Evolutionary conservation across 2,888 invertebrate species (phyloP).

Genomic region (Xestobium rufovillosum): DNA sequence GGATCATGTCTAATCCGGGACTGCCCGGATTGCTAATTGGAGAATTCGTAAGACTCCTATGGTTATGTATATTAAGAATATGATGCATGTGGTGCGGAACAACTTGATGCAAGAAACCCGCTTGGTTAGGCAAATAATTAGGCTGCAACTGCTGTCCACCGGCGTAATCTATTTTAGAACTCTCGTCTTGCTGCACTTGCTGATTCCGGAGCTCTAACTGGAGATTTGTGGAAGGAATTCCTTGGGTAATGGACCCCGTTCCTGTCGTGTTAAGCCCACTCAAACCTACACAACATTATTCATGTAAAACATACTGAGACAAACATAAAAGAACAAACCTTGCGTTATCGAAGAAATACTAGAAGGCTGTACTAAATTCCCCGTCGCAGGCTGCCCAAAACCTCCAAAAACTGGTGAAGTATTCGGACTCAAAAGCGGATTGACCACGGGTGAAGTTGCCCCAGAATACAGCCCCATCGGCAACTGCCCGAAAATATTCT

Average conservation of each 20-base stretch:
- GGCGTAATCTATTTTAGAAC: conserved; percentile 47
- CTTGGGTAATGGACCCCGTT: conserved; percentile 64
- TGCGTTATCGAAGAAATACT: conserved; percentile 52
- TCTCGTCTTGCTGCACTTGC: conserved; percentile 30
- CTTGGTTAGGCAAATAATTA: conserved; percentile 23
- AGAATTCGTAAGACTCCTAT: conserved; percentile 53
- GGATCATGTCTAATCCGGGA: conserved; percentile 70
- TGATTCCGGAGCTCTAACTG: conserved; percentile 36
- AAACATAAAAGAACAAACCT: too few species aligned
- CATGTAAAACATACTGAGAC: too few species aligned
- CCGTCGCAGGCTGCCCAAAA: conserved; percentile 28
- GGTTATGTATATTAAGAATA: conserved; percentile 43
- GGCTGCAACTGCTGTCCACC: conserved; percentile 17
- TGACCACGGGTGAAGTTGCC: conserved; percentile 34
- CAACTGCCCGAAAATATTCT: conserved; percentile 32
- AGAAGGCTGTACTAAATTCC: conserved; percentile 26
- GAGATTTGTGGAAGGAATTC: conserved; percentile 52
- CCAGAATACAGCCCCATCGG: conserved; percentile 34
- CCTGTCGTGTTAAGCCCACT: conserved; percentile 54
- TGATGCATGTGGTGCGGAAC: conserved; percentile 35
- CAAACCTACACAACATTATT: not conserved
- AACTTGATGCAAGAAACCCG: conserved; percentile 28
- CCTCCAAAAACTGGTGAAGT: conserved; percentile 36
- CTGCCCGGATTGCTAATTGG: conserved; percentile 58
- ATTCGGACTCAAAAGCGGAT: conserved; percentile 34